phyloP scores from a whole-genome alignment of 2,113 vertebrate species.

The Ciconia stormi region DNA sequence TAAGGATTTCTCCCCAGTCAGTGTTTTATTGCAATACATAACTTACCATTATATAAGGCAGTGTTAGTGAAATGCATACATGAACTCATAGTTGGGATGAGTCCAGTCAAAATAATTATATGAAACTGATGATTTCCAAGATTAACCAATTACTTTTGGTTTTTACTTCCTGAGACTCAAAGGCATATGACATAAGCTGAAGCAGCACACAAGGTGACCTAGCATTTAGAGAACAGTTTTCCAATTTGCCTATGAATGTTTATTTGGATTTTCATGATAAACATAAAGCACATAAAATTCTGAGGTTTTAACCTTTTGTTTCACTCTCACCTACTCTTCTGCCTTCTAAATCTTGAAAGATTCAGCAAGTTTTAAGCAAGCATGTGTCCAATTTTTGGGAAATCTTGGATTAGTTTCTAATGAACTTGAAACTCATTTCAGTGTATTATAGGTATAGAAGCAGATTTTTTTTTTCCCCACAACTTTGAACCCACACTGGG shows the following conservation, averaged over 20 bases:
- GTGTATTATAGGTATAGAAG: neutral
- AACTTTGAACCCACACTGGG: neutral
- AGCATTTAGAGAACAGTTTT: neutral
- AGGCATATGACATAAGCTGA: neutral
- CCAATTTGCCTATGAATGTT: neutral
- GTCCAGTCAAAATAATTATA: neutral
- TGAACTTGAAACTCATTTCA: neutral
- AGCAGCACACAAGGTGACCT: neutral
- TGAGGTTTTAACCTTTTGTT: neutral
- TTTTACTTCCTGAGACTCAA: neutral
- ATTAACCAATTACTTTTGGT: neutral
- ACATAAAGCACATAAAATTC: neutral
- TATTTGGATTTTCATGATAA: neutral
- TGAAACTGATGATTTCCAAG: neutral
- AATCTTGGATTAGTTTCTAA: neutral
- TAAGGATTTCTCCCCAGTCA: neutral
- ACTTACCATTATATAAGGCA: neutral
- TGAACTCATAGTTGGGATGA: neutral
- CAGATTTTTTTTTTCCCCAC: no score
- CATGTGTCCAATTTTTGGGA: neutral
- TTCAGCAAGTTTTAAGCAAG: neutral
- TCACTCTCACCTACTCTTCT: neutral
- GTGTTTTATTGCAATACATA: neutral
- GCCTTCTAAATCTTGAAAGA: neutral
- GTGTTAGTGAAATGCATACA: rapidly evolving